These are phyloP conservation scores for Polydrusus pterygomalis DNA, from an alignment of 2,888 invertebrate genomes.

Conservation along the genomic window DNA sequence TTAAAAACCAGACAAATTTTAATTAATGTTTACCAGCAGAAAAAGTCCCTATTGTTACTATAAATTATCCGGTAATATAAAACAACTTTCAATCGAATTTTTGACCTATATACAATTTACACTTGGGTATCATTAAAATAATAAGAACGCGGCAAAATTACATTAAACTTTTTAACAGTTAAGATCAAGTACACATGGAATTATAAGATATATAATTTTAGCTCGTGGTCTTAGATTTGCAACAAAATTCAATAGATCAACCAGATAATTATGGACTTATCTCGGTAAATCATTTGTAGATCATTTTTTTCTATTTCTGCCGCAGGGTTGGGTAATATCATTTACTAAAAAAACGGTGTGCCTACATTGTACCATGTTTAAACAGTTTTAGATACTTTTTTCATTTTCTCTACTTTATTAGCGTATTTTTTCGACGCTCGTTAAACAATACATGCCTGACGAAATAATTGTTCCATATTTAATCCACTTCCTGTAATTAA, in stretches of 20 bases:
- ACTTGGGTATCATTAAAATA: conserved; percentile 23
- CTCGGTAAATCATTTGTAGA: conserved; percentile 24
- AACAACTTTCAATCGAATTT: conserved; percentile 33
- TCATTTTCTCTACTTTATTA: too few relatives aligned
- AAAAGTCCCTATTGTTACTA: too few relatives aligned
- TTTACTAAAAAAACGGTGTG: neutral
- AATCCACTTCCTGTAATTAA: neutral
- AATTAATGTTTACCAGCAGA: too few relatives aligned
- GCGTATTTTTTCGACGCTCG: neutral
- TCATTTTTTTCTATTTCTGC: conserved; percentile 11
- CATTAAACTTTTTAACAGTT: conserved; percentile 22
- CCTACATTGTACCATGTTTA: too few relatives aligned
- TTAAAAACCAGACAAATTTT: too few relatives aligned
- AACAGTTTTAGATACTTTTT: too few relatives aligned
- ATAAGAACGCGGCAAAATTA: conserved; percentile 7
- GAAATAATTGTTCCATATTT: neutral
- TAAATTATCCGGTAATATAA: conserved; percentile 22
- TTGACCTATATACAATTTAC: conserved; percentile 27
- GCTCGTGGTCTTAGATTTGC: conserved; percentile 27
- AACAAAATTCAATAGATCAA: conserved; percentile 37
- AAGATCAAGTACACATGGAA: conserved; percentile 33
- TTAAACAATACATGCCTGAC: too few relatives aligned
- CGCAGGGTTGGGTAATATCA: conserved; percentile 6
- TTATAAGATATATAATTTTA: conserved; percentile 36
- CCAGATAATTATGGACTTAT: conserved; percentile 37